Evolutionary conservation across 2,888 invertebrate species (phyloP), one percentile per base, ranked within the genome.

Genomic region (Drosophila putrida): DNA sequence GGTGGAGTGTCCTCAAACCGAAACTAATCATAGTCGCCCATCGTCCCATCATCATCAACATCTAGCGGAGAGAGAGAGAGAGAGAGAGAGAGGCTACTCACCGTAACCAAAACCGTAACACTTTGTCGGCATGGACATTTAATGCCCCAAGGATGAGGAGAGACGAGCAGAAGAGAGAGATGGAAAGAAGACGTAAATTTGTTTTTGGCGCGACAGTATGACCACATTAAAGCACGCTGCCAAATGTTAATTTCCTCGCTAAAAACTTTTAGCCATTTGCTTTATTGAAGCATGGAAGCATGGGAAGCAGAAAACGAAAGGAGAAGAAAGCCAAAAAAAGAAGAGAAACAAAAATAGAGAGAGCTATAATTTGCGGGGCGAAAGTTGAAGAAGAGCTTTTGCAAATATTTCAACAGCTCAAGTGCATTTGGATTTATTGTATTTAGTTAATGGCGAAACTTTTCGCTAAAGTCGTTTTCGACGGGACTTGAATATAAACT

Each of bases 11-110:
- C 53, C 43, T 36, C 47, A 49, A 50, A 49, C 69, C 71, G 71
- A 87, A 83, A 68, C 88, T 74, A 76, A 81, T 84, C 82, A 71
- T 67, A 55, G 78, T 43, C 51, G 28, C 61, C 70, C 60, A 78
- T 73, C 60, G 51, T n/a, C n/a, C n/a, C 31, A 28, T 20, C 39
- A 25, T 44, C 55, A 57, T 13, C 55, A 46, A 20, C 20, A 20
- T 20, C 35, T n/a, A n/a, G n/a, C 27, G 36, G 35, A n/a, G n/a
- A n/a, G n/a, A n/a, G n/a, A n/a, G n/a, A n/a, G n/a, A n/a, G n/a
- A n/a, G n/a, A n/a, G n/a, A n/a, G 55, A 46, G 36, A 60, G 64
- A 6, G 44, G 44, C 44, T 44, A 35, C 43, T 55, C 25, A n/a
- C 55, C 57, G 57, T 57, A 41, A 36, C 38, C 46, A 64, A 77